Conservation (phyloP, 2,797 vertebrate genomes). For the Oryzias dopingdopingensis region DNA sequence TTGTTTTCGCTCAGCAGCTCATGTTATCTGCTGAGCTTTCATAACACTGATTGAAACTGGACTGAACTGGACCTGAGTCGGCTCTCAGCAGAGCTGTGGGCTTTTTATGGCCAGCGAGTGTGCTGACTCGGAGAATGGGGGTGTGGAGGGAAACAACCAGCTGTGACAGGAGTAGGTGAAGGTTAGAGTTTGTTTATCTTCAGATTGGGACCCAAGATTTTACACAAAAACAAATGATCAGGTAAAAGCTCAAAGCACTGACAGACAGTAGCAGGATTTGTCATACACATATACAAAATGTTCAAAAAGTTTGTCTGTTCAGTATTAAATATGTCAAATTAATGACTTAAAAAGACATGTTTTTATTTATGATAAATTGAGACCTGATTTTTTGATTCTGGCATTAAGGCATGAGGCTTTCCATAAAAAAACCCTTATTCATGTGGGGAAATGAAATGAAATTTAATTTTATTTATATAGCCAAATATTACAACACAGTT, state of each 20-base stretch:
- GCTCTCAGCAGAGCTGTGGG: neutral
- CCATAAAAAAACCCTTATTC: too few species aligned
- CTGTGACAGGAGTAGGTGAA: conserved; percentile 48
- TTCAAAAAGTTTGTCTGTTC: too few species aligned
- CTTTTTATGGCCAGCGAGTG: neutral
- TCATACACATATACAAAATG: too few species aligned
- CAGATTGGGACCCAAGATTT: neutral
- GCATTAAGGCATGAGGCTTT: too few species aligned
- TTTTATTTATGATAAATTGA: too few species aligned
- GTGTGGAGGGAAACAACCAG: conserved; percentile 49
- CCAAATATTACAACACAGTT: too few species aligned
- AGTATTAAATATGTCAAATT: too few species aligned
- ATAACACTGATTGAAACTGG: conserved; percentile 17
- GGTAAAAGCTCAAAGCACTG: neutral
- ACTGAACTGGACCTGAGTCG: conserved; percentile 21
- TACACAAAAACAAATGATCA: conserved; percentile 1
- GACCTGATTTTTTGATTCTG: too few species aligned
- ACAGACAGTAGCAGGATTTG: neutral
- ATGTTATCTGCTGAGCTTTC: conserved; percentile 19
- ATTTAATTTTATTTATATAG: too few species aligned
- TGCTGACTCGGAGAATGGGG: neutral
- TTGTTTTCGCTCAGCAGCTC: conserved; percentile 16
- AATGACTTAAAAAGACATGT: too few species aligned
- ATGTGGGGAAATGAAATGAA: too few species aligned
- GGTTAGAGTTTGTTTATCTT: conserved; percentile 36